These are phyloP conservation scores for Drosophila paranaensis DNA, from an alignment of 2,888 invertebrate species.

Conservation along the genomic window DNA sequence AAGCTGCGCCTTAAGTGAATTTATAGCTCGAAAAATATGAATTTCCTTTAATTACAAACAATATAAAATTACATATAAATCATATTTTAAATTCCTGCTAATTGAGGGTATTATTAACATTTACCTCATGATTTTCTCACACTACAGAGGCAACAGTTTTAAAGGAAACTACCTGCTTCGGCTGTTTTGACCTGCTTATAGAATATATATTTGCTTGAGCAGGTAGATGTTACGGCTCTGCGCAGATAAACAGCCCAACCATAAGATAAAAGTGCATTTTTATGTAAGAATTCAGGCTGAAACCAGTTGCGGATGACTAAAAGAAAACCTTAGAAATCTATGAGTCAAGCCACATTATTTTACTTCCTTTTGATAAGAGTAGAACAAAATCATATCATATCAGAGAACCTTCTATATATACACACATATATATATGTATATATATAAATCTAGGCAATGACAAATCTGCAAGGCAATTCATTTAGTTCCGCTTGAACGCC, in stretches of 20 bases:
- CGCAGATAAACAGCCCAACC: slow-evolving; percentile 7
- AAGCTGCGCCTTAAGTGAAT: not conserved
- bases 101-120: not conserved
- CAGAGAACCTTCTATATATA: not conserved
- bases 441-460: not conserved
- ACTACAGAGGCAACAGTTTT: not conserved
- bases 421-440: not conserved
- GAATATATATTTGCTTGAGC: not conserved
- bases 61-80: not conserved
- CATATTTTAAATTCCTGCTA: not conserved
- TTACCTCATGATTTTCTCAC: not conserved
- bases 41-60: not conserved
- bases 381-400: slow-evolving; percentile 3
- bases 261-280: not conserved
- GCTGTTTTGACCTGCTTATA: not conserved
- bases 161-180: not conserved
- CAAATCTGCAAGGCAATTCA: slow-evolving; percentile 15
- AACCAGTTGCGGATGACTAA: slow-evolving; percentile 7
- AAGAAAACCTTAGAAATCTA: not conserved
- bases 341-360: not conserved
- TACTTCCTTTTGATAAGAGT: not conserved
- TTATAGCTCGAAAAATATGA: not conserved
- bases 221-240: slow-evolving; percentile 16
- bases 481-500: slow-evolving; percentile 36
- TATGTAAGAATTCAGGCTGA: not conserved